Conservation (phyloP, 2,797 vertebrate species). For the Pseudochromis fuscus region DNA sequence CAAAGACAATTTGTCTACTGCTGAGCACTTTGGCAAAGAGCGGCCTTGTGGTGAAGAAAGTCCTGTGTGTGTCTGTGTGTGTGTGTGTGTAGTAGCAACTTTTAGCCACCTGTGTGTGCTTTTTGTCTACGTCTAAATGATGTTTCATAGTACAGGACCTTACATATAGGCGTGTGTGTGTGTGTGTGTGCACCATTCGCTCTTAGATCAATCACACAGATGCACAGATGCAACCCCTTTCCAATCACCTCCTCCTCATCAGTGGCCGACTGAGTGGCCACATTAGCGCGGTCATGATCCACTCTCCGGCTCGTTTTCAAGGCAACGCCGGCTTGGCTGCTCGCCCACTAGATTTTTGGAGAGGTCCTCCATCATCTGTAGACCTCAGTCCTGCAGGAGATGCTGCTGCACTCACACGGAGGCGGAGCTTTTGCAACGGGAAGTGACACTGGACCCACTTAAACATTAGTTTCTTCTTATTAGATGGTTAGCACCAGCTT, state of each 20-base stretch:
- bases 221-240: conserved; percentile 28
- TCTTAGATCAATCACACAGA: conserved; percentile 38
- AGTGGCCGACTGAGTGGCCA: conserved; percentile 43
- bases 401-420: conserved; percentile 4
- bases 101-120: background rate
- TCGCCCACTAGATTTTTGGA: conserved; percentile 51
- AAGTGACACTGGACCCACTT: background rate
- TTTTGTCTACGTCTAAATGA: background rate
- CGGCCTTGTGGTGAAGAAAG: conserved; percentile 43
- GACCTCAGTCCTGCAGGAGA: conserved; percentile 18
- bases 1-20: conserved; percentile 74
- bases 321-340: conserved; percentile 33
- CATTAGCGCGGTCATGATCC: conserved; percentile 55
- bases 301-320: conserved; percentile 46
- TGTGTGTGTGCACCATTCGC: background rate
- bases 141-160: background rate
- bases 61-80: background rate
- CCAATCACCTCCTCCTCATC: conserved; percentile 56
- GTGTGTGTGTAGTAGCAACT: conserved; percentile 1
- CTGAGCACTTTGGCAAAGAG: conserved; percentile 63
- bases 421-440: too few species aligned
- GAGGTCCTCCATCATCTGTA: conserved; percentile 60
- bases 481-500: background rate
- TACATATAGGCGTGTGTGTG: background rate
- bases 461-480: background rate